These are phyloP conservation scores for Semnopithecus entellus DNA, from an alignment of 2,113 vertebrate species.

Conservation along the genomic window DNA sequence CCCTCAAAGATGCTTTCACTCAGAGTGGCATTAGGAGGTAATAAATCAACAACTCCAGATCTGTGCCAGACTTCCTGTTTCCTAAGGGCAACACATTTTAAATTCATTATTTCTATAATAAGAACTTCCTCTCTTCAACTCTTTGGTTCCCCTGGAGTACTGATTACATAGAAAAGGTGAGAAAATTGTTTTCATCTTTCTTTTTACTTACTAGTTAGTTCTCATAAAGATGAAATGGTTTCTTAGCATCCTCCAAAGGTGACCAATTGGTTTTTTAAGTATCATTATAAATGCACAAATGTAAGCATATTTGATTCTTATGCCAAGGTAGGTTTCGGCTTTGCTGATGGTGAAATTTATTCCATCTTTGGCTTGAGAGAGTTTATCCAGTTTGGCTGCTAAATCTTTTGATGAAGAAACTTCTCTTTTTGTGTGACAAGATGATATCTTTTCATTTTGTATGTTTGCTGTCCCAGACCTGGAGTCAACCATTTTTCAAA, in stretches of 20 bases:
- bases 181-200: background rate
- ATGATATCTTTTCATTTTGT: background rate
- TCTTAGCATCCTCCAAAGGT: background rate
- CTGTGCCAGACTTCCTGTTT: too few species aligned
- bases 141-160: background rate
- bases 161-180: background rate
- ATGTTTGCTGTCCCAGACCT: background rate
- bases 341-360: background rate
- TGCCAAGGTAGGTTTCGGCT: background rate
- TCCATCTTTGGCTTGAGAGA: background rate
- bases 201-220: background rate
- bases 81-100: background rate
- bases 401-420: background rate
- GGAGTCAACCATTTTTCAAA: background rate
- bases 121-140: background rate
- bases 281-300: background rate
- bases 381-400: background rate
- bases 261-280: background rate
- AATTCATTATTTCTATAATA: background rate
- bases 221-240: background rate
- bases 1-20: background rate
- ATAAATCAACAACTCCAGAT: too few species aligned
- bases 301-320: background rate
- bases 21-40: background rate
- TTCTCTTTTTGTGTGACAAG: background rate